A percentile compares a stretch with the other conserved stretches of the same genome.
phyloP scores from a whole-genome alignment of 2,113 vertebrate genomes.

The Grantiella picta region DNA sequence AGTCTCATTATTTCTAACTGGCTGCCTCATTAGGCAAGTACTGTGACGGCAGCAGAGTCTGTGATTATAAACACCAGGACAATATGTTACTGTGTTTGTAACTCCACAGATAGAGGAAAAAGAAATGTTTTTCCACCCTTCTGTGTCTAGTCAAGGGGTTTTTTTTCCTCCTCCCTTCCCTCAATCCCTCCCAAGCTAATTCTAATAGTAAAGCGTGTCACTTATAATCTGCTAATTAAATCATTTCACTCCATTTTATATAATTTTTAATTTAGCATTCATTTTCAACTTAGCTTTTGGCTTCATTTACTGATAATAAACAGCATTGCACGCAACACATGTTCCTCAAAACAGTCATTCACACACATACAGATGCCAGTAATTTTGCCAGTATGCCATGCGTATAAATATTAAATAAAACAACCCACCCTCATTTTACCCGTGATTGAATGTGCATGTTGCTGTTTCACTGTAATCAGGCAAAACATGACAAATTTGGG shows the following conservation, averaged over 20 bases:
- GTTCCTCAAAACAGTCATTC: conserved; percentile 74
- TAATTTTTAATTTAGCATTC: conserved; percentile 85
- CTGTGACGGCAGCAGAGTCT: conserved; percentile 58
- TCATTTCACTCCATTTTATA: conserved; percentile 79
- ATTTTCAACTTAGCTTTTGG: conserved; percentile 83
- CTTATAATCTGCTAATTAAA: conserved; percentile 81
- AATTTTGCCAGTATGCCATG: conserved; percentile 71
- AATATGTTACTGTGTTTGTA: conserved; percentile 56
- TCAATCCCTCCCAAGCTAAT: conserved; percentile 58
- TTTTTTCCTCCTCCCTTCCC: conserved; percentile 8
- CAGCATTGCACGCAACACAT: conserved; percentile 78
- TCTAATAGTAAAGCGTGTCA: conserved; percentile 64
- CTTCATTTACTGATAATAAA: conserved; percentile 83
- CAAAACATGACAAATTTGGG: neutral
- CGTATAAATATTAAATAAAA: conserved; percentile 70
- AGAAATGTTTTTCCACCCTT: conserved; percentile 54
- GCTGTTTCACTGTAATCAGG: conserved; percentile 24
- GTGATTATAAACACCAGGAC: conserved; percentile 68
- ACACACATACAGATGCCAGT: conserved; percentile 73
- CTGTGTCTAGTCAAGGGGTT: conserved; percentile 32
- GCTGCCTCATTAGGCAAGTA: conserved; percentile 64
- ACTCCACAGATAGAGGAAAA: conserved; percentile 47
- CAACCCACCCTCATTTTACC: conserved; percentile 70
- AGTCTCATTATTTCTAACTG: conserved; percentile 65
- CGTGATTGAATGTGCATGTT: conserved; percentile 68